Evolutionary conservation across 2,888 invertebrate genomes (phyloP), one percentile per base, ranked within the genome.

Genomic region (Tuta absoluta): DNA sequence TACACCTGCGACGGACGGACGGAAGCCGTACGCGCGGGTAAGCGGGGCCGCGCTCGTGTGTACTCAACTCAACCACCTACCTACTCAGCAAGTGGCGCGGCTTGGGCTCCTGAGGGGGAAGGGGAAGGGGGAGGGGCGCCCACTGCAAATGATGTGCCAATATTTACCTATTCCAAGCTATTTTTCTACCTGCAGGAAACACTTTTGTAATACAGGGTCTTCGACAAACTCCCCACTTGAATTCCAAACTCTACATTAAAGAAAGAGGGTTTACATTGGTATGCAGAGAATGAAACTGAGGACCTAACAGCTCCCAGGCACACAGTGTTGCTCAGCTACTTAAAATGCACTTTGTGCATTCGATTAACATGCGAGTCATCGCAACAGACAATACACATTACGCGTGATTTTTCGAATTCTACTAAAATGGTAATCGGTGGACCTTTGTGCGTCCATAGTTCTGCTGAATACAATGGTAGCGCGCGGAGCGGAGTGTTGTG

Each of bases 131-230:
- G 56, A 12, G 14, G 1, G 24, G 24, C 14, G 28, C n/a, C 28
- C 56, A n/a, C 28, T 28, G n/a, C 56, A 28, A 56, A 56, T 56
- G 28, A 56, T 56, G 56, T 56, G 28, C 23, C 56, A 56, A 56
- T 56, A 56, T 56, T 56, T 56, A 56, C 56, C 56, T 56, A 56
- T 56, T 56, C 56, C 24, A 28, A 24, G 56, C 17, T 56, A 56
- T 56, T 56, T 56, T 56, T 56, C 56, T 56, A 56, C 56, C 56
- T 56, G 56, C 56, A 12, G 14, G 11, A 49, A n/a, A 17, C 21
- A 49, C 49, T 49, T 49, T 21, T 49, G 7, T 17, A 28, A 19
- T 49, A 48, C 48, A n/a, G 19, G 49, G 49, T 21, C 41, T 49
- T 49, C 49, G 49, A 11, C 14, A 21, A 24, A 24, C 14, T 23